phyloP scores from a whole-genome alignment of 2,888 invertebrate species.

The Lasioglossum marginatum region DNA sequence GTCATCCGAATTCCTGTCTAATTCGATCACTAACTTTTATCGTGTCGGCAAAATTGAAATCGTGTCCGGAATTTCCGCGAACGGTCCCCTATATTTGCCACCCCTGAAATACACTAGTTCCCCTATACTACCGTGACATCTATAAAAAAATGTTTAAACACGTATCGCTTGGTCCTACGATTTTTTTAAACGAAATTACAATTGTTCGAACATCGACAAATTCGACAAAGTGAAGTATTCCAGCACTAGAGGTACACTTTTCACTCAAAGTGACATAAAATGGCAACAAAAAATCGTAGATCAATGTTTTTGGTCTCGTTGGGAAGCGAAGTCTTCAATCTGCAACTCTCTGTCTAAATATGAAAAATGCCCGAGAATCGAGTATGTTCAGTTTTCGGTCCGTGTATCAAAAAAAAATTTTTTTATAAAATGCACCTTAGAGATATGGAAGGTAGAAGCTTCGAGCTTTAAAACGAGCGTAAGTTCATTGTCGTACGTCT shows the following conservation, averaged over 20 bases:
- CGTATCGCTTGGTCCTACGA: neutral
- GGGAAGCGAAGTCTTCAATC: neutral
- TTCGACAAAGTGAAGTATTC: neutral
- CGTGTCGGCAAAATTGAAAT: constrained; percentile 14
- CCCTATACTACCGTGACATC: neutral
- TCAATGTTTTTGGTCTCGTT: neutral
- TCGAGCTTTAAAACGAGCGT: neutral
- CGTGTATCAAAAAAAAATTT: fast-evolving
- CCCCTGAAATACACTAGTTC: neutral
- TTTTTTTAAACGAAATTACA: neutral
- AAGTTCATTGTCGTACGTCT: neutral
- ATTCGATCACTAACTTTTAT: constrained; percentile 38
- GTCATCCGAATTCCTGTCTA: constrained; percentile 26
- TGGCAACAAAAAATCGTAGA: neutral
- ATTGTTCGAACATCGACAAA: neutral
- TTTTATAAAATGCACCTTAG: fast-evolving
- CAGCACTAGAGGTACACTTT: neutral
- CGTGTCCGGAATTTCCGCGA: constrained; percentile 13
- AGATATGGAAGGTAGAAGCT: neutral
- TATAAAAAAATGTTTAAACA: neutral
- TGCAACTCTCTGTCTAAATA: neutral
- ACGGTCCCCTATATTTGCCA: neutral
- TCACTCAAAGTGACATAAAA: neutral
- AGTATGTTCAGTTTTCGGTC: neutral
- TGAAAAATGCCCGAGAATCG: neutral